phyloP scores from a whole-genome alignment of 2,888 invertebrate genomes.

The Clistopyga incitator region DNA sequence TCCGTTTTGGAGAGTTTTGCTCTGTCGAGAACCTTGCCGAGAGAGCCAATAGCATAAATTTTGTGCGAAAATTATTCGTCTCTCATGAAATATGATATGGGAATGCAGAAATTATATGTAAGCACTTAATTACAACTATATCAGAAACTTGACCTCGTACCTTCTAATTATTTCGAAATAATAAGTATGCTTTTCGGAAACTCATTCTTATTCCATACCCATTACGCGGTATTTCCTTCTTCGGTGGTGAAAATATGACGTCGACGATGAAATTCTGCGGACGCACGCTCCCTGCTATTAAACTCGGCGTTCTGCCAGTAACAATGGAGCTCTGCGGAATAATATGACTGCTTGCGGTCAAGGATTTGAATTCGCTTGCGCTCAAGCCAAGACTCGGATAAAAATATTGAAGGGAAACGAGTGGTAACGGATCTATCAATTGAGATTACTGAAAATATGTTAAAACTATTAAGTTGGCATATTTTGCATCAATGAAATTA shows the following conservation, averaged over 20 bases:
- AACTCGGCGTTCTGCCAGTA: slow-evolving; percentile 77
- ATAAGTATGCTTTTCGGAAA: not conserved
- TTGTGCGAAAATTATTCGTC: not conserved
- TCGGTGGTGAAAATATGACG: slow-evolving; percentile 65
- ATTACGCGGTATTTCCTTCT: not conserved
- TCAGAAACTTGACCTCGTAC: not conserved
- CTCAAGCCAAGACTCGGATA: not conserved
- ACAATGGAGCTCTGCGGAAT: slow-evolving; percentile 76
- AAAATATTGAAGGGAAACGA: not conserved
- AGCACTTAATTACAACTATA: not conserved
- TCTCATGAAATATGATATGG: too few relatives aligned
- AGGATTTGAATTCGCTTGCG: slow-evolving; percentile 20
- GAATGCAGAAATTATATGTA: not conserved
- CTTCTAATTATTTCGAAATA: not conserved
- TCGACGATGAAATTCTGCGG: slow-evolving; percentile 52
- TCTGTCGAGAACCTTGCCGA: not conserved
- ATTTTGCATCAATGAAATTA: too few relatives aligned
- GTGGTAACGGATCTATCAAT: too few relatives aligned
- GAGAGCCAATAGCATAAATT: not conserved
- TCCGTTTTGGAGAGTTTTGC: not conserved
- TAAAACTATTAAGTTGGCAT: too few relatives aligned
- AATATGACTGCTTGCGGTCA: slow-evolving; percentile 70
- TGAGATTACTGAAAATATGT: too few relatives aligned
- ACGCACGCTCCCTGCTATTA: slow-evolving; percentile 70
- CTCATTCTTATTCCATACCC: too few relatives aligned